Base-by-base conservation (phyloP, 2,888 invertebrate genomes). In the Drosophila dives region DNA sequence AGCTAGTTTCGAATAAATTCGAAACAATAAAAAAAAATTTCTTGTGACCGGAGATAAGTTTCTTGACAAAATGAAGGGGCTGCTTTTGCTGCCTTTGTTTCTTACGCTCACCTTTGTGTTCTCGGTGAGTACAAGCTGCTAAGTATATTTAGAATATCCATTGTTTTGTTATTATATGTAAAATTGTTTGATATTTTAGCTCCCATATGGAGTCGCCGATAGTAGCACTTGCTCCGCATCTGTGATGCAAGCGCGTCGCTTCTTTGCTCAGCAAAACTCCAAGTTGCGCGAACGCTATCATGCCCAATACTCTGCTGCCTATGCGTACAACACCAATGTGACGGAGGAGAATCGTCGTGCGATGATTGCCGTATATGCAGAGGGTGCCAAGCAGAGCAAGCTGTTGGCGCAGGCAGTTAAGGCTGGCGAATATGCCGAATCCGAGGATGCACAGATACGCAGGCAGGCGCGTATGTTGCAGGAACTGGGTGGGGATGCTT, bases 391-490 rank as follows among this genome's bases (percentile, higher is more conserved):
- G 2, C 81, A 82, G 10, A 86, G 80, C 32, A 94, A 94, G 86
- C 74, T 84, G 12, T 68, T 89, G 49, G 91, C 91, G 0, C 60
- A 83, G 53, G 67, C 74, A 4, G 83, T 92, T 6, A 72, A 79
- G 34, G 94, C 94, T 10, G 96, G 95, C 86, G 94, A 95, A 33
- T 97, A 96, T 96, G 94, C 94, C 61, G 94, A 95, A 17, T 95
- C 96, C 87, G 94, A 95, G 50, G 96, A 97, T 91, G 94, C 94
- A 58, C 69, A 94, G 17, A 90, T 97, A 0, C 94, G 94, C 60
- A 94, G 98, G 59, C 96, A 97, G 93, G 97, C 97, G 85, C 94
- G 95, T 83, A 95, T 95, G 76, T 94, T 96, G 68, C 95, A 96
- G 8, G 94, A 95, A 66, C 93, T 97, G 2, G 97, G 97, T 0